These are phyloP conservation scores for Cydia fagiglandana DNA, from an alignment of 1,140 invertebrate genomes.

Conservation along the genomic window DNA sequence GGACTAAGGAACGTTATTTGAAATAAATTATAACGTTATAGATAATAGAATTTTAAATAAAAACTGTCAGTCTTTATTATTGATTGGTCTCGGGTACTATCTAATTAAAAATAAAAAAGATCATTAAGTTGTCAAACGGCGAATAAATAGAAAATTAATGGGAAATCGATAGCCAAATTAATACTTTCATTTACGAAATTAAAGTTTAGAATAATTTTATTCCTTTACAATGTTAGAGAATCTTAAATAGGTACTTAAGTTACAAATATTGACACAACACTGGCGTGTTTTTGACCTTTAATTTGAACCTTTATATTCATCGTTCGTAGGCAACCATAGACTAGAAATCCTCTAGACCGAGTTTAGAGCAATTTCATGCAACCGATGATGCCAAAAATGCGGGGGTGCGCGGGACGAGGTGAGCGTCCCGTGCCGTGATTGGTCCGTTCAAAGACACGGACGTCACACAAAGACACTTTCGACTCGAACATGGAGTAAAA, in stretches of 20 bases:
- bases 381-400: too few species aligned
- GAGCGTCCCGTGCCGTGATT: too few species aligned
- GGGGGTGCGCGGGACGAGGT: too few species aligned
- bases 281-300: neutral
- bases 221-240: conserved; percentile 17
- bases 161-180: conserved; percentile 41
- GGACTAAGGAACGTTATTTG: too few species aligned
- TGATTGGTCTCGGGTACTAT: conserved; percentile 40
- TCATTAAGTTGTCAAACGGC: conserved; percentile 67
- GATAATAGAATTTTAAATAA: too few species aligned
- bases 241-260: conserved; percentile 8
- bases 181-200: conserved; percentile 43
- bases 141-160: conserved; percentile 63
- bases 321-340: neutral
- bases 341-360: too few species aligned
- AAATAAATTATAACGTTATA: too few species aligned
- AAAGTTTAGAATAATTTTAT: conserved; percentile 30
- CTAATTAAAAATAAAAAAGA: conserved; percentile 63
- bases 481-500: too few species aligned
- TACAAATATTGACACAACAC: conserved; percentile 3
- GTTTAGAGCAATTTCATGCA: too few species aligned
- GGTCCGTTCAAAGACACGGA: too few species aligned
- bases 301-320: conserved; percentile 20
- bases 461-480: too few species aligned
- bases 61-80: neutral